Conservation (phyloP, 2,797 vertebrate species). For the Meda fulgida region DNA sequence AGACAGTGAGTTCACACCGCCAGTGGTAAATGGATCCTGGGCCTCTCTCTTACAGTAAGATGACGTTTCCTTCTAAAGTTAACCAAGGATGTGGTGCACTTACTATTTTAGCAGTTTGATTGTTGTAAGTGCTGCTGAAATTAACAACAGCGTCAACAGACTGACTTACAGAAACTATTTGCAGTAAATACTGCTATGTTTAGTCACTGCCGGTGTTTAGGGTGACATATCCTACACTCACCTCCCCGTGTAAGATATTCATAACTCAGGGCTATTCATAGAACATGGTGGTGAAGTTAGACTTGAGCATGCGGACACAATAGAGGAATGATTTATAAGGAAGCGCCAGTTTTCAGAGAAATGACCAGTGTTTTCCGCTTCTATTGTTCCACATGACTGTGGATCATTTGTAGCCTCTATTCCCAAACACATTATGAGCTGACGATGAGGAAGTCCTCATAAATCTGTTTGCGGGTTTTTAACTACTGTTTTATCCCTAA, state of each 20-base stretch:
- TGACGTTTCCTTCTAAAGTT: background rate
- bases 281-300: conserved; percentile 10
- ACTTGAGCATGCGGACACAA: conserved; percentile 19
- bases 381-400: background rate
- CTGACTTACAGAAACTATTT: conserved; percentile 11
- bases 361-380: background rate
- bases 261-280: conserved; percentile 14
- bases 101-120: conserved; percentile 8
- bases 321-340: background rate
- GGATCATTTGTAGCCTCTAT: background rate
- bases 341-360: background rate
- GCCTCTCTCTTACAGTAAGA: background rate
- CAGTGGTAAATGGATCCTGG: background rate
- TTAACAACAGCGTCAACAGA: background rate
- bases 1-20: conserved; percentile 6
- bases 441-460: background rate
- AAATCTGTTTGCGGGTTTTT: background rate
- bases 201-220: conserved; percentile 10
- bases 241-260: background rate
- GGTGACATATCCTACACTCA: conserved; percentile 4
- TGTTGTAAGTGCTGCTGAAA: conserved; percentile 13
- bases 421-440: background rate
- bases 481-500: conserved; percentile 2
- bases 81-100: background rate
- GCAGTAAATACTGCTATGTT: conserved; percentile 15